Evolutionary conservation across 2,888 invertebrate genomes (phyloP), one percentile per base, ranked within the genome.

Genomic region (Ypsolopha sequella): DNA sequence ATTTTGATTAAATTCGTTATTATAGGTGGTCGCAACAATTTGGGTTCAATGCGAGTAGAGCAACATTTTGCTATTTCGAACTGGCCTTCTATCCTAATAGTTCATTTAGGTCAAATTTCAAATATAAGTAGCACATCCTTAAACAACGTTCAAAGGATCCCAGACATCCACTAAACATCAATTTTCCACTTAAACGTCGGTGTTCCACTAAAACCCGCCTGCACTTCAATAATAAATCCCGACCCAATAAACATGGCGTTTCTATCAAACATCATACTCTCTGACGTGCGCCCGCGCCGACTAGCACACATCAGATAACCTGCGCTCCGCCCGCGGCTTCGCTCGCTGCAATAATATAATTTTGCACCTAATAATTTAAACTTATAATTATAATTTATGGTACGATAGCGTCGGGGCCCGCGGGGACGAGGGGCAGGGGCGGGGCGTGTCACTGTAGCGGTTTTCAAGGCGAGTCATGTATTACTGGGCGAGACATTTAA

Each of bases 351-450:
- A 68, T 73, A 73, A 68, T 71, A 69, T 69, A 70, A 69, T 65
- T 76, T 80, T 76, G 69, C 80, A 81, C 81, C 76, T 80, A 75
- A 80, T 80, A 80, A 84, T 82, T 84, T 80, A 66, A 64, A 68
- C 59, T 63, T 65, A 69, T 76, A 82, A 80, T 81, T 80, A 80
- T 72, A 70, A 73, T 73, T 76, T 66, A 51, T 51, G 51, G 34
- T 33, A 11, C 44, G 48, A 50, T 50, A 50, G 38, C 11, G 43
- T 43, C 50, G 14, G 10, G 36, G 41, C 41, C 33, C 9, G 50
- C 47, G 13, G 41, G 34, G 50, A 57, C 57, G 45, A 53, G 57
- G 58, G 58, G 64, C 58, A 53, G 57, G 58, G 58, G 64, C 58
- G 59, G 55, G 56, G 55, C 52, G 44, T 62, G 63, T 65, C 63